Conservation (phyloP, 2,797 vertebrate genomes). For the Cyclopterus lumpus region DNA sequence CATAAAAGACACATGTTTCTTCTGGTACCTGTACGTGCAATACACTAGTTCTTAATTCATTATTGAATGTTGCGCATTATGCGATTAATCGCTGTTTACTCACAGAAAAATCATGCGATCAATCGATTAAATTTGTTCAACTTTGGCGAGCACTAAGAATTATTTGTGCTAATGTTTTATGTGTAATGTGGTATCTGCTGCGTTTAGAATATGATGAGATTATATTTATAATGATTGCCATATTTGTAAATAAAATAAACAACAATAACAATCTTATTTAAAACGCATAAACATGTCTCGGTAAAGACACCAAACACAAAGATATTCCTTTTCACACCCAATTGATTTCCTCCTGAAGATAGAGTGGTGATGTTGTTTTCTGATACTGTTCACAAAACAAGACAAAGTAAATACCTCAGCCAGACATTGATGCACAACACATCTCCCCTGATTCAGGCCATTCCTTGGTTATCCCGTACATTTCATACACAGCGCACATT, state of each 20-base stretch:
- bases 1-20: too few relatives aligned
- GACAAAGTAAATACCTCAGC: constrained; percentile 21
- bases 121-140: too few relatives aligned
- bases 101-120: too few relatives aligned
- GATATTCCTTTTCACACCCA: constrained; percentile 36
- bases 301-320: constrained; percentile 35
- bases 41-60: too few relatives aligned
- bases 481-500: constrained; percentile 23
- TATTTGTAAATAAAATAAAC: not conserved
- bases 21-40: too few relatives aligned
- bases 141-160: too few relatives aligned
- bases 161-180: too few relatives aligned
- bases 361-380: constrained; percentile 33
- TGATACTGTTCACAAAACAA: constrained; percentile 37
- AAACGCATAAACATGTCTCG: constrained; percentile 27
- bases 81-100: too few relatives aligned
- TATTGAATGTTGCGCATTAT: too few relatives aligned
- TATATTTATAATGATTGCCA: not conserved
- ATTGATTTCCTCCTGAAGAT: constrained; percentile 53
- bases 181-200: too few relatives aligned
- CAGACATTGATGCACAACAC: constrained; percentile 44
- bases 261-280: constrained; percentile 28
- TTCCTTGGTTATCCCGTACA: constrained; percentile 47
- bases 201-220: not conserved
- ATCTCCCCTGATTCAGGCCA: constrained; percentile 55